Evolutionary conservation across 1,140 invertebrate species (phyloP).

Genomic region (Lasaia peninsularis): DNA sequence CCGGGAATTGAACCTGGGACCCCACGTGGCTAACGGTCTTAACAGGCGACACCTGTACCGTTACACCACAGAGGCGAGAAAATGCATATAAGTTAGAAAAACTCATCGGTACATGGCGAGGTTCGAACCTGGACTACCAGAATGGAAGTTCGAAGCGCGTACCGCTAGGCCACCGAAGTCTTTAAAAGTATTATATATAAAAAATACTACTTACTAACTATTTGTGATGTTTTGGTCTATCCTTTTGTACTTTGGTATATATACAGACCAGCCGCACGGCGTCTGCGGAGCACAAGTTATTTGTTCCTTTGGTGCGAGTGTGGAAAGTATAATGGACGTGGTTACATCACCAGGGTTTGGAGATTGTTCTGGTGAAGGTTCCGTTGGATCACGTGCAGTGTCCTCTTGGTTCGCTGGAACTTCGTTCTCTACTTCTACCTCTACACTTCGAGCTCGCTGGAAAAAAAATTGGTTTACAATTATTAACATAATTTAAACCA

Average conservation of each 20-base stretch:
- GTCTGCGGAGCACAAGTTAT: constrained; percentile 55
- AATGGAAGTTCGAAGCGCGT: too few species aligned
- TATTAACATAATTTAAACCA: too few species aligned
- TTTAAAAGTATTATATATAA: too few species aligned
- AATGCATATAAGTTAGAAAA: too few species aligned
- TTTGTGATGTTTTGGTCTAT: constrained; percentile 80
- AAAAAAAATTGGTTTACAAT: too few species aligned
- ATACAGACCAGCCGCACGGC: constrained; percentile 83
- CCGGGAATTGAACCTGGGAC: too few species aligned
- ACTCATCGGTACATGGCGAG: too few species aligned
- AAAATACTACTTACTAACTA: constrained; percentile 74
- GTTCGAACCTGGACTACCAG: too few species aligned
- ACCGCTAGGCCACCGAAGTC: too few species aligned
- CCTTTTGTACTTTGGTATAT: constrained; percentile 70
- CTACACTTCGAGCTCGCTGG: neutral
- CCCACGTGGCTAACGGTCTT: too few species aligned
- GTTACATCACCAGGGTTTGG: constrained; percentile 16
- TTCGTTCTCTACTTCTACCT: neutral
- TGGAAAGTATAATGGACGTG: neutral
- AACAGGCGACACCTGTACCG: too few species aligned
- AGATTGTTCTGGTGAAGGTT: neutral
- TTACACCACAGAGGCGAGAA: too few species aligned
- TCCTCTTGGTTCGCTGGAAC: neutral
- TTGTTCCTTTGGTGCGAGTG: neutral
- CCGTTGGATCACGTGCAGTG: neutral